phyloP scores from a whole-genome alignment of 2,797 vertebrate species.

The Neostethus bicornis region DNA sequence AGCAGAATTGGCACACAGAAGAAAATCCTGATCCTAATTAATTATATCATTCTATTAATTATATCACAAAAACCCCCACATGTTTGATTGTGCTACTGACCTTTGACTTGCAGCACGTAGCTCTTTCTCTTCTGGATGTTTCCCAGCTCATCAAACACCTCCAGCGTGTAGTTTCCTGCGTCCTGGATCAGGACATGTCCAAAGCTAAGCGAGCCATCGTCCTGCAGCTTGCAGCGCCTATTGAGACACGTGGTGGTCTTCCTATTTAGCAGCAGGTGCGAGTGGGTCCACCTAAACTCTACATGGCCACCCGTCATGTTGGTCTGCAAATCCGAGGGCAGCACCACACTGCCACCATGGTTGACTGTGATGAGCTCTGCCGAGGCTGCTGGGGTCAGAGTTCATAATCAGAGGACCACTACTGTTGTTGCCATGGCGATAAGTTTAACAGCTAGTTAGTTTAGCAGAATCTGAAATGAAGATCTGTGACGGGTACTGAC shows the following conservation, averaged over 20 bases:
- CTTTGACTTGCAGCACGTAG: constrained; percentile 25
- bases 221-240: constrained; percentile 22
- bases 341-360: not conserved
- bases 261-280: not conserved
- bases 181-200: not conserved
- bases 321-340: not conserved
- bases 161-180: constrained; percentile 35
- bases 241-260: fast-evolving
- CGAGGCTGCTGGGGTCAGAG: constrained; percentile 29
- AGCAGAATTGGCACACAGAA: too few relatives aligned
- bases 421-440: constrained; percentile 1
- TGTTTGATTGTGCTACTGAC: constrained; percentile 10
- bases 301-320: fast-evolving
- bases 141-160: constrained; percentile 13
- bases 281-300: constrained; percentile 39
- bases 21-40: too few relatives aligned
- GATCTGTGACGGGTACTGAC: too few relatives aligned
- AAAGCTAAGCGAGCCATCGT: constrained; percentile 17
- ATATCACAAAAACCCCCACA: too few relatives aligned
- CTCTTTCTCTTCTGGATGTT: not conserved
- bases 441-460: not conserved
- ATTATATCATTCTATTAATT: too few relatives aligned
- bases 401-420: constrained; percentile 16
- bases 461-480: not conserved
- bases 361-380: not conserved